Evolutionary conservation across 2,888 invertebrate species (phyloP), one percentile per base, ranked within the genome.

Genomic region (Lasioglossum figueresi): DNA sequence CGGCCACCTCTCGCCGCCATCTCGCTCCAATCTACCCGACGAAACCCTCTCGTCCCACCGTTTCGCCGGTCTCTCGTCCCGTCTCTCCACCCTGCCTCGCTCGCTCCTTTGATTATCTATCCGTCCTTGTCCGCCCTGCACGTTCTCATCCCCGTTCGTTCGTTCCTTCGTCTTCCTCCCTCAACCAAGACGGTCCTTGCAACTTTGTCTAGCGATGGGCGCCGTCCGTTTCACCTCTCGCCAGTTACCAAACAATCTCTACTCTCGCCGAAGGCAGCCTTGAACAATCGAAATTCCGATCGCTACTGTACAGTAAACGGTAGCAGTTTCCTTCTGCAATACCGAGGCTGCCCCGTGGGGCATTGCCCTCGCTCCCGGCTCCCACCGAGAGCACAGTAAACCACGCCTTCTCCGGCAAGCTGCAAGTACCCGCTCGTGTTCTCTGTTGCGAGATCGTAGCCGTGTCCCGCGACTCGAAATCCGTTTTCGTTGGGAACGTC

Each of bases 61-160:
- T 37, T 73, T 68, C 43, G 45, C 43, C 52, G 16, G 63, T 14
- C 71, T 45, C 19, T 31, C 63, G 63, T 63, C 63, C 73, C 73
- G 63, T 34, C 59, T 70, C 52, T 23, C 52, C 48, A 1, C 76
- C 31, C 56, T 76, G 37, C 78, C 19, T 31, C 79, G 31, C 79
- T 45, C 56, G 23, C 77, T 72, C 77, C 77, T 70, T 79, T 76
- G 71, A 66, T 80, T 73, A 68, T 85, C 76, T 78, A 76, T 63
- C 86, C 56, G 68, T 82, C 83, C 79, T 76, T 75, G 34, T 85
- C 59, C 70, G 19, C 19, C 56, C 56, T n/a, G 56, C 40, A 27
- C 59, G 63, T 48, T 68, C 84, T 63, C 45, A 34, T 48, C 70
- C 70, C 70, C 40, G 23, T n/a, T n/a, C 56, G n/a, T 56, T 56